Evolutionary conservation across 2,888 invertebrate species (phyloP).

Genomic region (Leucozona laternaria): DNA sequence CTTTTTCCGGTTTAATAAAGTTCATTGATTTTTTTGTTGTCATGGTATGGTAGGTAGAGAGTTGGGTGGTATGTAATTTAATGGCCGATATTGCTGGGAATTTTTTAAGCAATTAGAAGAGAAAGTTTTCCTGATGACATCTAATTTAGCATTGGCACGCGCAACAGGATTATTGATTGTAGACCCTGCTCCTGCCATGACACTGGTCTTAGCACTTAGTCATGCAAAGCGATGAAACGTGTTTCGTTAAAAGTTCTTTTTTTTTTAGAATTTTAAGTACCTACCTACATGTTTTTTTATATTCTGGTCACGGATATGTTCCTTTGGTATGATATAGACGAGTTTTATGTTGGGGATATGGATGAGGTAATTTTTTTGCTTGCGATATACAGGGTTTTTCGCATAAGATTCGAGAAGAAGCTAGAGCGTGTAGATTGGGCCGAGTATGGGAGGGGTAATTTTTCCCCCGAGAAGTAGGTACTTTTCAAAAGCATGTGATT

Average conservation of each 20-base stretch:
- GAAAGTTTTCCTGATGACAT: constrained; percentile 38
- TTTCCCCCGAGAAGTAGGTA: too few relatives aligned
- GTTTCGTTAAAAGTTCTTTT: not conserved
- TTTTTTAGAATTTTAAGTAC: not conserved
- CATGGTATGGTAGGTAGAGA: constrained; percentile 7
- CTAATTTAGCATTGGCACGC: constrained; percentile 23
- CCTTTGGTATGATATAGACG: too few relatives aligned
- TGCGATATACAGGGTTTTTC: too few relatives aligned
- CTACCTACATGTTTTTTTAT: not conserved
- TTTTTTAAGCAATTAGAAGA: constrained; percentile 20
- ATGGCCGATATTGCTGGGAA: constrained; percentile 41
- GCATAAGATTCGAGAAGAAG: too few relatives aligned
- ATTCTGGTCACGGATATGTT: constrained; percentile 40
- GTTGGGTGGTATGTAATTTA: constrained; percentile 20
- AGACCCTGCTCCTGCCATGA: not conserved
- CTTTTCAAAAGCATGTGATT: too few relatives aligned
- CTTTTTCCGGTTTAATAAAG: constrained; percentile 22
- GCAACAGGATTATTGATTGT: not conserved
- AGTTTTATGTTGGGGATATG: too few relatives aligned
- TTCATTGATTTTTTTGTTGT: constrained; percentile 45
- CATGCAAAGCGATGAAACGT: constrained; percentile 39
- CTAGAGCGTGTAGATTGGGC: too few relatives aligned
- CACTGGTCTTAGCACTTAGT: not conserved
- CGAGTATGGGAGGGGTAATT: too few relatives aligned
- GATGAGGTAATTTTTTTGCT: too few relatives aligned